Base-by-base conservation (phyloP, 2,888 invertebrate genomes). In the Eurytoma californica region DNA sequence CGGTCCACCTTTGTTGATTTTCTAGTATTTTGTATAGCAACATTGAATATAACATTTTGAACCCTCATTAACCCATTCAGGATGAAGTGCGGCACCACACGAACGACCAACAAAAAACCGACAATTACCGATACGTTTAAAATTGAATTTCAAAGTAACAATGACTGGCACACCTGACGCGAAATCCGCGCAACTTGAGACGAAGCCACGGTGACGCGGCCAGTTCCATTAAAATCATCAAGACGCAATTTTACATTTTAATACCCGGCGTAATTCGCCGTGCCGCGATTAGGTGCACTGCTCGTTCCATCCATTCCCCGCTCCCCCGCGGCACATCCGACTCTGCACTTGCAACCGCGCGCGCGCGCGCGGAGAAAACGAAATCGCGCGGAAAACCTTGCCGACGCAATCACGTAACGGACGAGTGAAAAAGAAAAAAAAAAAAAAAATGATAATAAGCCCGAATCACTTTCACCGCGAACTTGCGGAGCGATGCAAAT, bases 381-480 rank as follows among this genome's bases (percentile, higher is more conserved):
- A 53, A n/a, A n/a, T 53, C n/a, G 53, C 53, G n/a, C 16, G 53
- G 53, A 53, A 53, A n/a, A n/a, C 53, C 2, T n/a, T 53, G 5
- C 24, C 5, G 9, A 14, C 3, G 58, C 12, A 4, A 60, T 20
- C 3, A 16, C 24, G 16, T 14, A 14, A 13, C 3, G 14, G 14
- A 28, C 28, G n/a, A 30, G 39, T n/a, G 61, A 63, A 28, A n/a
- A 16, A 39, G 9, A 16, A 39, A 39, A 53, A 53, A n/a, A n/a
- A n/a, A n/a, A n/a, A n/a, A n/a, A n/a, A n/a, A n/a, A n/a, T n/a
- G n/a, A n/a, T n/a, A n/a, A n/a, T n/a, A n/a, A 1, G 53, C 63
- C 30, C n/a, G 63, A 12, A 18, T n/a, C 39, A 30, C 61, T 61
- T 61, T 61, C 61, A 61, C 61, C 61, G 61, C 61, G 16, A 13